phyloP scores from a whole-genome alignment of 2,797 vertebrate genomes.

The Erethizon dorsatum region DNA sequence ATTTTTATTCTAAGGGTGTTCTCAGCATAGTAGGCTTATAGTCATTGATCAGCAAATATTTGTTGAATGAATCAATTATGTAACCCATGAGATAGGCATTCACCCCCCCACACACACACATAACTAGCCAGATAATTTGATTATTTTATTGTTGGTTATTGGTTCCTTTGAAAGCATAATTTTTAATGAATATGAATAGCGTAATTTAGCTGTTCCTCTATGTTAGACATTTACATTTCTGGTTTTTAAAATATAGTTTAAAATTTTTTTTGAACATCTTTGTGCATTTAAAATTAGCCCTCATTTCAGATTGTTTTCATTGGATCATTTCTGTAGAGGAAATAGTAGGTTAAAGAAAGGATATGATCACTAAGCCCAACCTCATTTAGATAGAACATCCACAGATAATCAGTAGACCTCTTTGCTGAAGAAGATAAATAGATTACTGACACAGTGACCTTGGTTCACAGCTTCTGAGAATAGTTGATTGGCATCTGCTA shows the following conservation, averaged over 20 bases:
- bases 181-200: not conserved
- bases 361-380: not conserved
- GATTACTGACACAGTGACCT: not conserved
- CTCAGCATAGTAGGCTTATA: not conserved
- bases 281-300: conserved; percentile 40
- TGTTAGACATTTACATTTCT: conserved; percentile 16
- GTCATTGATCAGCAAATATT: not conserved
- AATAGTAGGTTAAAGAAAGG: not conserved
- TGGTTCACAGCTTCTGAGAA: not conserved
- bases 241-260: not conserved
- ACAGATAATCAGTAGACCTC: not conserved
- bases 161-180: not conserved
- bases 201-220: not conserved
- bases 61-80: not conserved
- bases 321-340: conserved; percentile 19
- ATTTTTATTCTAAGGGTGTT: conserved; percentile 1
- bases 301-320: conserved; percentile 34
- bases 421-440: not conserved
- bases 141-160: conserved; percentile 12
- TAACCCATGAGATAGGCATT: not conserved
- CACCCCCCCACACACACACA: not conserved
- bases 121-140: not conserved
- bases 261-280: not conserved
- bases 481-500: not conserved
- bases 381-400: not conserved